Base-by-base conservation (phyloP, 2,888 invertebrate genomes). In the Euzophera pinguis region DNA sequence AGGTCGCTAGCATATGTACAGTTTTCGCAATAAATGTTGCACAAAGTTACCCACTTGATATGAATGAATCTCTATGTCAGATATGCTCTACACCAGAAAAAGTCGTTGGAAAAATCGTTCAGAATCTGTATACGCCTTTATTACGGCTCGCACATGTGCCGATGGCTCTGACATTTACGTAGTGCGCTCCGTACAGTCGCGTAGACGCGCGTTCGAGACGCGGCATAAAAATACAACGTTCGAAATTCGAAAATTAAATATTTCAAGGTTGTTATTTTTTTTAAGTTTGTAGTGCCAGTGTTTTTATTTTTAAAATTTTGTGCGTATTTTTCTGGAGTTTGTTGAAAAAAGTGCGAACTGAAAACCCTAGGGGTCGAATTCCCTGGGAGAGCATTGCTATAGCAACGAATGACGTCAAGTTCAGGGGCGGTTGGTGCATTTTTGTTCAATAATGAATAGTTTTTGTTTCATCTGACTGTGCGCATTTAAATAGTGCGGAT, bases 401-500 rank as follows among this genome's bases (percentile, higher is more conserved):
- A 85, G 85, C 81, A 84, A 84, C 80, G 73, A 63, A 76, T 81
- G 80, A 81, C 88, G 84, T 81, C 87, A 90, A 89, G 89, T 89
- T 89, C 89, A 89, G 71, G 87, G 87, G 76, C 85, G 84, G 73
- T 75, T 85, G 81, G 84, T 90, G 89, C 88, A 89, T 84, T 81
- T 79, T 80, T 80, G 87, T 78, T 89, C 87, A 73, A 86, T 88
- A 87, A 83, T 81, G 75, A 71, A 67, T 72, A 73, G 68, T 74
- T 73, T 73, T 63, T 65, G 67, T 53, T 63, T 63, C 55, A 48
- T 37, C 53, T 43, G 54, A 53, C 47, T 43, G 39, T 34, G 50
- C 52, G 38, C 49, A 47, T 42, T 38, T 43, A 32, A 22, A 50
- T 47, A 52, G 49, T 51, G 43, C 37, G 42, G 45, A 32, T 45